phyloP scores from a whole-genome alignment of 2,113 vertebrate genomes.

The Drymodes brunneopygia region DNA sequence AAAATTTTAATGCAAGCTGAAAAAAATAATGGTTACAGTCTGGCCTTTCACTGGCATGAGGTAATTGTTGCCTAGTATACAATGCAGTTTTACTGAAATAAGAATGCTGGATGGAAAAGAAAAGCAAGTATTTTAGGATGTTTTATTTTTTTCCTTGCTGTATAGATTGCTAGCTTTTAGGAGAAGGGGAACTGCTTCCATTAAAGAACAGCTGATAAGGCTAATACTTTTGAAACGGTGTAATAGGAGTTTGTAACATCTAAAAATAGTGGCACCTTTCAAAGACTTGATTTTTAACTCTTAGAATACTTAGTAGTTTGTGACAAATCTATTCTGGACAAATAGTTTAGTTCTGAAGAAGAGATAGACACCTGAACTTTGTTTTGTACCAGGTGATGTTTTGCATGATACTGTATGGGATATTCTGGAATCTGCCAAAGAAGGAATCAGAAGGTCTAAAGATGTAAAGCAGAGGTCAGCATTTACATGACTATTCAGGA shows the following conservation, averaged over 20 bases:
- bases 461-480: neutral
- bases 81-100: neutral
- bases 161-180: constrained; percentile 41
- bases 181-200: constrained; percentile 10
- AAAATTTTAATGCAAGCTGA: constrained; percentile 21
- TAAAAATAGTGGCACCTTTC: neutral
- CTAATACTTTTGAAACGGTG: constrained; percentile 30
- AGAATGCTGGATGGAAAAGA: neutral
- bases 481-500: neutral
- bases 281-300: neutral
- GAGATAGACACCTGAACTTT: neutral
- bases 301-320: neutral
- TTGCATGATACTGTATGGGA: neutral
- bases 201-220: constrained; percentile 54
- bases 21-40: neutral
- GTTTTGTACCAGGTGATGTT: neutral
- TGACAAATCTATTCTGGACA: neutral
- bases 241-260: neutral
- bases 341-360: neutral
- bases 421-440: neutral
- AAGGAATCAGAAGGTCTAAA: neutral
- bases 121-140: neutral
- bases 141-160: neutral
- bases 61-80: constrained; percentile 21
- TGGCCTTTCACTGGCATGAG: neutral